phyloP scores from a whole-genome alignment of 2,888 invertebrate genomes.

The Arge pagana region DNA sequence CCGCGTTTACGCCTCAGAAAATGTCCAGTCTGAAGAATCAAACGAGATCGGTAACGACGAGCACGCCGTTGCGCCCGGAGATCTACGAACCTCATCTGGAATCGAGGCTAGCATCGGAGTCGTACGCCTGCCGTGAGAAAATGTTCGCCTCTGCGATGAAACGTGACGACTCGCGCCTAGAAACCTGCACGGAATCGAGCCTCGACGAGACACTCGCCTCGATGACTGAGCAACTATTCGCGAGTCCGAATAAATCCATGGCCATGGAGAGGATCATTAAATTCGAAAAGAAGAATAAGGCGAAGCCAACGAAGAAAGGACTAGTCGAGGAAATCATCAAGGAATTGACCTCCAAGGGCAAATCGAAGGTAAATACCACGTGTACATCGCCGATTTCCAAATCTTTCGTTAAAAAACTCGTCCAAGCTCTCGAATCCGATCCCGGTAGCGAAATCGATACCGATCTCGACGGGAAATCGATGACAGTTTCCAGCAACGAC shows the following conservation, averaged over 20 bases:
- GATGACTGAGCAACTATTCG: not conserved
- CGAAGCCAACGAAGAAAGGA: conserved; percentile 18
- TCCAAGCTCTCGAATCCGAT: conserved; percentile 36
- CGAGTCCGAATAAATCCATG: conserved; percentile 33
- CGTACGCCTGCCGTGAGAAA: too few relatives aligned
- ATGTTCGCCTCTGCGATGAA: too few relatives aligned
- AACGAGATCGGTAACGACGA: not conserved
- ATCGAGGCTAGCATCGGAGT: too few relatives aligned
- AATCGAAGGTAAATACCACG: not conserved
- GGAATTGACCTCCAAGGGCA: conserved; percentile 31
- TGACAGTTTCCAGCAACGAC: conserved; percentile 13
- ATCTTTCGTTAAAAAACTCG: conserved; percentile 37
- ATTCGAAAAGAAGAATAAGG: conserved; percentile 2
- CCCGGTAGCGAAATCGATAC: conserved; percentile 34
- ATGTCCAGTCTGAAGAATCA: conserved; percentile 2
- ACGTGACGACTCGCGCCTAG: too few relatives aligned
- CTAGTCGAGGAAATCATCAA: conserved; percentile 37
- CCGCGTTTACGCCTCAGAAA: conserved; percentile 2
- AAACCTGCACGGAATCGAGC: too few relatives aligned
- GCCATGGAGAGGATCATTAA: conserved; percentile 34
- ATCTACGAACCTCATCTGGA: too few relatives aligned
- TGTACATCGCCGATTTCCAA: conserved; percentile 13
- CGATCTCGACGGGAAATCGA: conserved; percentile 28
- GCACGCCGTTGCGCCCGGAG: too few relatives aligned
- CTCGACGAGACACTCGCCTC: too few relatives aligned